phyloP scores from a whole-genome alignment of 2,888 invertebrate genomes.

The Cosmia pyralina region DNA sequence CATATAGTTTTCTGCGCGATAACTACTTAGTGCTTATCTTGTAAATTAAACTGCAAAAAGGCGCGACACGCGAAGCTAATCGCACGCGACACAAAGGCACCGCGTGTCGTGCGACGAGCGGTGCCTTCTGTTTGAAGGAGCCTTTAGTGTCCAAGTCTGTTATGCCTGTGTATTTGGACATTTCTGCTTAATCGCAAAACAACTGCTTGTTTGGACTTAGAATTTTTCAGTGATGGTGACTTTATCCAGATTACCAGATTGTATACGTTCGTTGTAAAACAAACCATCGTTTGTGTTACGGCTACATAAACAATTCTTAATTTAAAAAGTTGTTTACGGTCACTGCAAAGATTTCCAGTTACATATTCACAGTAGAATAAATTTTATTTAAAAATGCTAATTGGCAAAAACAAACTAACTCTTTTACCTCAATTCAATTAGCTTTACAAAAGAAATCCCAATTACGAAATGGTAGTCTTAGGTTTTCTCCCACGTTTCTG shows the following conservation, averaged over 20 bases:
- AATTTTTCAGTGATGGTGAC: neutral
- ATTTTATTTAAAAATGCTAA: slow-evolving; percentile 9
- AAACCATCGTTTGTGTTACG: slow-evolving; percentile 15
- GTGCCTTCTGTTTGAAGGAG: too few relatives aligned
- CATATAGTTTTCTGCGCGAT: slow-evolving; percentile 9
- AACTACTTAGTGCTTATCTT: neutral
- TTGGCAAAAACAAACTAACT: slow-evolving; percentile 6
- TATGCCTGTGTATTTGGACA: neutral
- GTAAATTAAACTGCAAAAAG: neutral
- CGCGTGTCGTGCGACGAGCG: too few relatives aligned
- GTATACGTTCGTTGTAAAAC: neutral
- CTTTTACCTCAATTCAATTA: slow-evolving; percentile 1
- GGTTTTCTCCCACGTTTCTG: slow-evolving; percentile 8
- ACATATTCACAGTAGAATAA: neutral
- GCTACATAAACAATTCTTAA: neutral
- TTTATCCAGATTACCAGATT: slow-evolving; percentile 12
- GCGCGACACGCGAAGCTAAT: too few relatives aligned
- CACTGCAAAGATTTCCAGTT: neutral
- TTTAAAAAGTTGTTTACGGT: slow-evolving; percentile 8
- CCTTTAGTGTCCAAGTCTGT: neutral
- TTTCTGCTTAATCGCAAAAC: neutral
- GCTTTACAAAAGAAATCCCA: slow-evolving; percentile 11
- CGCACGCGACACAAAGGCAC: too few relatives aligned
- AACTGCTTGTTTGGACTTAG: neutral
- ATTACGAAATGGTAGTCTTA: neutral